A percentile compares a stretch with the other conserved stretches of the same genome.
Evolutionary conservation across 2,113 vertebrate species (phyloP).

Genomic region (Bombycilla garrulus): DNA sequence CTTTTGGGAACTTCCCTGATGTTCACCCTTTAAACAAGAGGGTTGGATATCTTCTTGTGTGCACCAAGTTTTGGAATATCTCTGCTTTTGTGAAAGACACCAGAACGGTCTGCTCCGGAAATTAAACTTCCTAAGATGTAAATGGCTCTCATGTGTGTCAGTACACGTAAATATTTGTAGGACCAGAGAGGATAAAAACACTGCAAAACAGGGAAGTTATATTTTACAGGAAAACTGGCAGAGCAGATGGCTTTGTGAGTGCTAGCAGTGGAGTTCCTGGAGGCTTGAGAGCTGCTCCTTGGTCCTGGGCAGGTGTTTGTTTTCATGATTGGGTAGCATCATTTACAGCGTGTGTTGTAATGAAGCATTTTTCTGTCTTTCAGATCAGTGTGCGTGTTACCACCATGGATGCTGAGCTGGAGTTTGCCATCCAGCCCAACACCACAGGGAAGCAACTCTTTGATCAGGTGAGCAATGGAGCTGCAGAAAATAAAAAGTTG

Average conservation of each 20-base stretch:
- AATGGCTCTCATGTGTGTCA: neutral
- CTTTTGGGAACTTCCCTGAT: neutral
- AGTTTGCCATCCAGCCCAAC: conserved; percentile 97
- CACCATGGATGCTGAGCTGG: conserved; percentile 97
- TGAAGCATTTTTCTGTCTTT: neutral
- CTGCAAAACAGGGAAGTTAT: neutral
- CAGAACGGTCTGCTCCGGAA: neutral
- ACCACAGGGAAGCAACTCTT: conserved; percentile 97
- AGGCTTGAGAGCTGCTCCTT: neutral
- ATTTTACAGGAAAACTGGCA: neutral
- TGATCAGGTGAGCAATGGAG: conserved; percentile 83
- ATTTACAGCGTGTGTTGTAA: neutral
- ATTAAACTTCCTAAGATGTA: neutral
- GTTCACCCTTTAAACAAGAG: neutral
- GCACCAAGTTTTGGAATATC: neutral
- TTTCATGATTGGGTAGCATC: neutral
- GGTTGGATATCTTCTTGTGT: neutral
- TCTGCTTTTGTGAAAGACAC: neutral
- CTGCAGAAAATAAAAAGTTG: neutral
- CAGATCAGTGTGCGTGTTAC: conserved; percentile 95
- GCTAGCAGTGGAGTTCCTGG: neutral
- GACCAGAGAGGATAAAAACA: neutral
- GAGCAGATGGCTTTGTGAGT: neutral
- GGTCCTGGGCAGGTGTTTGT: neutral
- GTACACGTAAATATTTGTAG: neutral